Conservation (phyloP, 2,888 invertebrate species). For the Conomelus anceps region DNA sequence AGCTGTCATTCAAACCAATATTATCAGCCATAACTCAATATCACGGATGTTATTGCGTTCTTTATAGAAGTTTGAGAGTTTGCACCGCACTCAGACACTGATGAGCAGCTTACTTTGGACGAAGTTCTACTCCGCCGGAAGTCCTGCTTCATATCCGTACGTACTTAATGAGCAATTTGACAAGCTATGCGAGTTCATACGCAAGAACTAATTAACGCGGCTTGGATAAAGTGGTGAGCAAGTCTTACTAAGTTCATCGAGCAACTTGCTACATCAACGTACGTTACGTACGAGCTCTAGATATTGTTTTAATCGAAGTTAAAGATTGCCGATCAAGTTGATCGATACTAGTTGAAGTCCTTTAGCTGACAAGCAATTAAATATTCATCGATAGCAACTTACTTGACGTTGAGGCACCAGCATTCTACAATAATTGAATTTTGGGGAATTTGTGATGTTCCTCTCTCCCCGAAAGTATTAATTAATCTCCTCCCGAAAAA, state of each 20-base stretch:
- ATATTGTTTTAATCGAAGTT: not conserved
- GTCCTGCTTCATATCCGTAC: not conserved
- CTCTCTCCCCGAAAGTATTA: too few relatives aligned
- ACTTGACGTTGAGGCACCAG: not conserved
- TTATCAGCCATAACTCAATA: not conserved
- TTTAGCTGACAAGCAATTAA: not conserved
- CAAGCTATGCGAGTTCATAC: not conserved
- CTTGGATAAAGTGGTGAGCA: not conserved
- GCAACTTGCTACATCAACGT: not conserved
- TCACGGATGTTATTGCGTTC: not conserved
- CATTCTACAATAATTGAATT: too few relatives aligned
- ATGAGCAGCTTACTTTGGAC: not conserved
- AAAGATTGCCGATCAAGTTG: not conserved
- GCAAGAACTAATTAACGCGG: not conserved
- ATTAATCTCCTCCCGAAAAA: too few relatives aligned
- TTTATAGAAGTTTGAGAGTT: not conserved
- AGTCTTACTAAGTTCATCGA: not conserved
- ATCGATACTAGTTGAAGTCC: not conserved
- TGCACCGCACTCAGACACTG: not conserved
- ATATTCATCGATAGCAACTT: not conserved
- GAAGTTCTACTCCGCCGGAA: not conserved
- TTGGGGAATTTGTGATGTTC: too few relatives aligned
- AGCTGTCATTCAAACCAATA: not conserved
- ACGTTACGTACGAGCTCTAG: not conserved
- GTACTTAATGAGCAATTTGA: not conserved